These are phyloP conservation scores for Chelon labrosus DNA, from an alignment of 2,797 vertebrate species.

Conservation along the genomic window DNA sequence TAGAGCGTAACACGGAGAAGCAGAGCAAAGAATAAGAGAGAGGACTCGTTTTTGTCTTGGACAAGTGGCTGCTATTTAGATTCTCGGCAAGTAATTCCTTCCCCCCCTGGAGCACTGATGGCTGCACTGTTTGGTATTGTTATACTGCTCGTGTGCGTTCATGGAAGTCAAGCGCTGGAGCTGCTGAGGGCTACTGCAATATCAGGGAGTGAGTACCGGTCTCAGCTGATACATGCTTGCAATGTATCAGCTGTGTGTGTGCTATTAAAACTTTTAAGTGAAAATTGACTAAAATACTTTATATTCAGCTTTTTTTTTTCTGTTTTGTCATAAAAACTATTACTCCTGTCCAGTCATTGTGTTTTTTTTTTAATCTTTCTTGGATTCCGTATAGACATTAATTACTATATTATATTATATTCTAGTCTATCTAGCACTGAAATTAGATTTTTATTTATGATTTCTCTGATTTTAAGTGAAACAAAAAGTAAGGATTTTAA, in stretches of 20 bases:
- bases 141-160: conserved; percentile 46
- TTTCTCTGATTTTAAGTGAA: too few species aligned
- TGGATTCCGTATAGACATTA: too few species aligned
- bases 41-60: neutral
- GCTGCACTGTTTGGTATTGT: conserved; percentile 9
- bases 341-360: too few species aligned
- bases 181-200: conserved; percentile 45
- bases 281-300: neutral
- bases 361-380: too few species aligned
- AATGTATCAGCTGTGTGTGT: neutral
- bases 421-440: too few species aligned
- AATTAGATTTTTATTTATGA: too few species aligned
- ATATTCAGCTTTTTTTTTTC: neutral
- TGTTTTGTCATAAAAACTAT: too few species aligned
- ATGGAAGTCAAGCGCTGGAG: conserved; percentile 49
- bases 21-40: neutral
- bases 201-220: conserved; percentile 60
- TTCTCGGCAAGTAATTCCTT: neutral
- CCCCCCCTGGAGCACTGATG: neutral
- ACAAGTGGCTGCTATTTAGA: neutral
- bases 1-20: neutral
- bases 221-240: neutral
- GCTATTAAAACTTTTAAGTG: neutral
- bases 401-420: too few species aligned
- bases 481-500: neutral